phyloP scores from a whole-genome alignment of 2,888 invertebrate genomes.

The Cataglyphis rosenhaueri region DNA sequence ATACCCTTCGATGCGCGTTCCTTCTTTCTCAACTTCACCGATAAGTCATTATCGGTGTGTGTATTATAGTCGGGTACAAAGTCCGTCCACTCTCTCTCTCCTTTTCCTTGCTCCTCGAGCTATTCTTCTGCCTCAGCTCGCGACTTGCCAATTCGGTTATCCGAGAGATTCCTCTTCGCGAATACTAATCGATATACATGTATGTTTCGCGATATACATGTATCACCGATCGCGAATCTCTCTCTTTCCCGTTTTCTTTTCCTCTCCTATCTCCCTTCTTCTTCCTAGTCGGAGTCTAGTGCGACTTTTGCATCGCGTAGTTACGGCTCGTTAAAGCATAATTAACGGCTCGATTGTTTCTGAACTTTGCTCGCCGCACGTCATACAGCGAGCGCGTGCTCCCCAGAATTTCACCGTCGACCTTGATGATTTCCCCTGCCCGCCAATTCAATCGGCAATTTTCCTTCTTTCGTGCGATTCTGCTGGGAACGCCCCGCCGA shows the following conservation, averaged over 20 bases:
- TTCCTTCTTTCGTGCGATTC: background rate
- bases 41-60: slow-evolving; percentile 28
- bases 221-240: background rate
- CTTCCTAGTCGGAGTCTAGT: background rate
- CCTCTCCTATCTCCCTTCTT: background rate
- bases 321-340: slow-evolving; percentile 43
- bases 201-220: background rate
- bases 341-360: slow-evolving; percentile 42
- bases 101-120: background rate
- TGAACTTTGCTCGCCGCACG: slow-evolving; percentile 44
- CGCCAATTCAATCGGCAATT: background rate
- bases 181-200: background rate
- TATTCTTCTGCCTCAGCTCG: slow-evolving; percentile 8
- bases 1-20: background rate
- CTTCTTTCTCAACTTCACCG: slow-evolving; percentile 17
- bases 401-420: slow-evolving; percentile 9
- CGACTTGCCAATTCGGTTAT: slow-evolving; percentile 33
- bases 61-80: slow-evolving; percentile 37
- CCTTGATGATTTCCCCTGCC: slow-evolving; percentile 9
- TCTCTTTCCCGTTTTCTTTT: background rate
- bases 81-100: slow-evolving; percentile 18
- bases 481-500: background rate
- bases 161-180: slow-evolving; percentile 14
- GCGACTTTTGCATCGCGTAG: slow-evolving; percentile 37
- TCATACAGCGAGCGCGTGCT: slow-evolving; percentile 37